Conservation (phyloP, 2,113 vertebrate genomes). For the Columba janthina region DNA sequence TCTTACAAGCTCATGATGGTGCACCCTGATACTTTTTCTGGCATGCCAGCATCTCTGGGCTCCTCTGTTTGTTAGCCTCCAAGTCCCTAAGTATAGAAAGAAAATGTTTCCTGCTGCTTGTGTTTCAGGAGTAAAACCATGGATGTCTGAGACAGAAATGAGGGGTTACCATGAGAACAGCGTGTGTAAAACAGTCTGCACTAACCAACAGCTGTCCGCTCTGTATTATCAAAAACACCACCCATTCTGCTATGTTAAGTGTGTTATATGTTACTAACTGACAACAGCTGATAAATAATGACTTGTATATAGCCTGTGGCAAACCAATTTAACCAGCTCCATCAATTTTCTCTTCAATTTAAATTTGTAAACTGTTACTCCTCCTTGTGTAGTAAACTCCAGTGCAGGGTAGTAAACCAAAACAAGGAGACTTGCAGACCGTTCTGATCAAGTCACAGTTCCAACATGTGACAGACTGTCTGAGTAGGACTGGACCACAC, state of each 20-base stretch:
- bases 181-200: not conserved
- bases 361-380: not conserved
- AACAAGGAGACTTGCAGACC: not conserved
- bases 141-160: not conserved
- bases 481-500: accelerated
- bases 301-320: not conserved
- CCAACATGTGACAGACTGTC: not conserved
- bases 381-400: not conserved
- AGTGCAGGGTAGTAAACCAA: not conserved
- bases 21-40: not conserved
- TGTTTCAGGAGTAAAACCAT: not conserved
- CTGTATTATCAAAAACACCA: accelerated
- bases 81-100: not conserved
- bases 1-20: accelerated
- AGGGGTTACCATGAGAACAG: not conserved
- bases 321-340: not conserved
- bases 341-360: not conserved
- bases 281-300: not conserved
- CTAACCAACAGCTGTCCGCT: not conserved
- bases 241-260: accelerated
- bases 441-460: accelerated
- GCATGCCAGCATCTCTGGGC: not conserved
- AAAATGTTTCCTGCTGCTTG: not conserved
- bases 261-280: not conserved
- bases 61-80: not conserved